Base-by-base conservation (phyloP, 2,888 invertebrate genomes). In the Eupithecia insigniata region DNA sequence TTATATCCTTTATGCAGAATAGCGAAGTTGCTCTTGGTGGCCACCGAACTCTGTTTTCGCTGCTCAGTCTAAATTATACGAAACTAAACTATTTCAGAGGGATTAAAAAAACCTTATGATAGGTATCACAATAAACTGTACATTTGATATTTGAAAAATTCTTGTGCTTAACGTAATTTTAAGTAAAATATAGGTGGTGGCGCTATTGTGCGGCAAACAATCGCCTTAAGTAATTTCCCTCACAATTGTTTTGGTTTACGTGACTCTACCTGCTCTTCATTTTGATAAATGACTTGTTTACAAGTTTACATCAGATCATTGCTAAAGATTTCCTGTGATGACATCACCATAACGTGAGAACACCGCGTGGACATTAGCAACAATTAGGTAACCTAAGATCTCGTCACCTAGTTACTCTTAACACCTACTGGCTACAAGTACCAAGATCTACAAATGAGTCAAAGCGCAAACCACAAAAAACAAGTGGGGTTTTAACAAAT, bases 341-440 rank as follows among this genome's bases (percentile, higher is more conserved):
- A 62, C 65, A 72, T 75, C 73, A 66, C 34, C 70, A 39, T 64
- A 72, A 72, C 68, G 74, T 75, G 76, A 77, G 71, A 68, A 71
- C 76, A 77, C 70, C 73, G 36, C 43, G 66, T 66, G 55, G 66
- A 69, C 70, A 79, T 77, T 77, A 79, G 72, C 70, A 73, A 71
- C 75, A 74, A 75, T 76, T 76, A 76, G 74, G 73, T 71, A 76
- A 70, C 76, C 67, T 58, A 51, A 71, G 70, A 73, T 74, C 72
- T 77, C 60, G 74, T 74, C 66, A 79, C 73, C 71, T 72, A 73
- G 72, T 68, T 67, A 72, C 72, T 74, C 64, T 68, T 71, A 71
- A 67, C 72, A 72, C 72, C 77, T 74, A 73, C 64, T 36, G 51
- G 26, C 66, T 51, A 30, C 39, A 65, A 64, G 32, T 68, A 69